These are phyloP conservation scores for Kryptolebias ocellatus DNA, from an alignment of 2,797 vertebrate species.

Conservation along the genomic window DNA sequence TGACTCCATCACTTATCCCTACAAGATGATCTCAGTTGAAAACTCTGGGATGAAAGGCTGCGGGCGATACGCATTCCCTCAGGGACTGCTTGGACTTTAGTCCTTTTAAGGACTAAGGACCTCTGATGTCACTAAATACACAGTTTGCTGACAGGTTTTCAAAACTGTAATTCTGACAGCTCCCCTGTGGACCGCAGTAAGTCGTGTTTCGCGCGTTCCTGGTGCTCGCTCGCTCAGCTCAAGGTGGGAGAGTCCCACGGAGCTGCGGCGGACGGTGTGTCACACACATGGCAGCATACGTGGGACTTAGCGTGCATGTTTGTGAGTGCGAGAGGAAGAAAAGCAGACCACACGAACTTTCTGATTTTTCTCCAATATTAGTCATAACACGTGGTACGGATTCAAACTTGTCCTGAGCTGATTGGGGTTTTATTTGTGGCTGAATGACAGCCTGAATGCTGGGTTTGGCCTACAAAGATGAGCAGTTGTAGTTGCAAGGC, in stretches of 20 bases:
- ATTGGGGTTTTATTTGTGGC: not conserved
- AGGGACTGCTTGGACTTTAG: not conserved
- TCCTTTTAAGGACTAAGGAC: not conserved
- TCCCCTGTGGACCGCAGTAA: no score
- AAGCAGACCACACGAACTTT: not conserved
- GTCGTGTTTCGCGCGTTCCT: no score
- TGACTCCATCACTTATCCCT: no score
- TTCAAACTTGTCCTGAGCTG: not conserved
- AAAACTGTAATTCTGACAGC: conserved; percentile 15
- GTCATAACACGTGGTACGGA: not conserved
- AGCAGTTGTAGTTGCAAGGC: not conserved
- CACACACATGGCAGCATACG: no score
- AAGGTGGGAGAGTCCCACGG: conserved; percentile 7
- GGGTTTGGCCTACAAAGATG: not conserved
- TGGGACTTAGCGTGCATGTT: not conserved
- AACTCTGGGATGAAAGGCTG: no score
- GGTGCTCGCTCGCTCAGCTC: no score
- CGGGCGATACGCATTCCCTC: no score
- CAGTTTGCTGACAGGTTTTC: conserved; percentile 17
- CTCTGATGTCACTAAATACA: conserved; percentile 7
- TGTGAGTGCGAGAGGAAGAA: no score
- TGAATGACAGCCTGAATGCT: not conserved
- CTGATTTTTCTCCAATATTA: not conserved
- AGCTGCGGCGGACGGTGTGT: not conserved
- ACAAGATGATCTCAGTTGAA: no score